phyloP scores from a whole-genome alignment of 2,888 invertebrate genomes.

The Papilio elwesi region DNA sequence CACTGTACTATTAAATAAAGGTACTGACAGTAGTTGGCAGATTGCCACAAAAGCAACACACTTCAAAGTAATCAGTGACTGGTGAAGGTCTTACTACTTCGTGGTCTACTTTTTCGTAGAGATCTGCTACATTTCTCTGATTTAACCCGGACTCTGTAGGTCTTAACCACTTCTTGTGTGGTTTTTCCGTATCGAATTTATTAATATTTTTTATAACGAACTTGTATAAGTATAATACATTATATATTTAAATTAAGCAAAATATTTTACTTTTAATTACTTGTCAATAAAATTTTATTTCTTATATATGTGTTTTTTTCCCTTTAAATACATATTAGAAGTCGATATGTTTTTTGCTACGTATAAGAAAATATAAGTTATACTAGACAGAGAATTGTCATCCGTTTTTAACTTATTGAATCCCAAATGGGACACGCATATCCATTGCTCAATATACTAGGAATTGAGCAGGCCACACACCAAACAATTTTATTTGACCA shows the following conservation, averaged over 20 bases:
- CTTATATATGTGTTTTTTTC: not conserved
- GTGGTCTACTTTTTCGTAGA: not conserved
- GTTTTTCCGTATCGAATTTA: not conserved
- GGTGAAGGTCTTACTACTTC: too few species aligned
- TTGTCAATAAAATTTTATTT: conserved; percentile 1
- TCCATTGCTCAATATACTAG: not conserved
- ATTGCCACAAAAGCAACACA: too few species aligned
- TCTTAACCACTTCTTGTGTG: not conserved
- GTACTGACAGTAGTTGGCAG: too few species aligned
- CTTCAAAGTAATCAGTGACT: too few species aligned
- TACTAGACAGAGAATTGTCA: not conserved
- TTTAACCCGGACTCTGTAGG: not conserved
- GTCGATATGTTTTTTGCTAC: too few species aligned
- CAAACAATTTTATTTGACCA: not conserved
- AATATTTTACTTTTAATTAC: not conserved
- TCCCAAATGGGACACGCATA: not conserved
- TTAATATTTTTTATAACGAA: not conserved
- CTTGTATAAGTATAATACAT: not conserved
- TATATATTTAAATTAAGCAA: conserved; percentile 6
- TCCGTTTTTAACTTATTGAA: not conserved
- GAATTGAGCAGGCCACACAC: not conserved
- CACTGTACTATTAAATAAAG: too few species aligned
- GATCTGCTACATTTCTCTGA: not conserved
- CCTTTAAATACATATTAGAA: not conserved
- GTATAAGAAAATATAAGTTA: too few species aligned